Evolutionary conservation across 2,113 vertebrate genomes (phyloP).

Genomic region (Peromyscus leucopus): DNA sequence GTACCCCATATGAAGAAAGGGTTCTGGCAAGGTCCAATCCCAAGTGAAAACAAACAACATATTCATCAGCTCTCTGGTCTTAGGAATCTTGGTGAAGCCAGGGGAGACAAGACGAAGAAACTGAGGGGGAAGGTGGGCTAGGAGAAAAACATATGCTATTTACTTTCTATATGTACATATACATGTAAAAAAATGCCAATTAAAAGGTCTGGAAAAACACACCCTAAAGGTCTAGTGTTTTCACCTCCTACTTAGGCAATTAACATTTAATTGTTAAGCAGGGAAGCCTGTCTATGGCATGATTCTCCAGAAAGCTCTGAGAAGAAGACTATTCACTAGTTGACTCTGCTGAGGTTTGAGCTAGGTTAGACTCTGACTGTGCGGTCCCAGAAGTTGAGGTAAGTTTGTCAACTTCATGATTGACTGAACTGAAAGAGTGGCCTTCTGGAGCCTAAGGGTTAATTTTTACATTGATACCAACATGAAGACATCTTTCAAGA

Average conservation of each 20-base stretch:
- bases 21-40: neutral
- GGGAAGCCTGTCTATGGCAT: neutral
- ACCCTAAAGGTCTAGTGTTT: neutral
- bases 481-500: constrained; percentile 7
- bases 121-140: neutral
- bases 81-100: neutral
- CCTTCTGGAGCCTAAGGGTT: constrained; percentile 5
- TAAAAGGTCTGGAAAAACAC: neutral
- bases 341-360: constrained; percentile 15
- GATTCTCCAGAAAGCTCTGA: neutral
- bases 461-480: constrained; percentile 60
- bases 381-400: neutral
- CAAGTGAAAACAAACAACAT: neutral
- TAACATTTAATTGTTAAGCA: constrained; percentile 54
- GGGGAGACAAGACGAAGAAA: neutral
- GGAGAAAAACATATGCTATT: neutral
- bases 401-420: neutral
- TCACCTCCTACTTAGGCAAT: constrained; percentile 25
- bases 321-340: neutral
- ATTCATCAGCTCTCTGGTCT: neutral
- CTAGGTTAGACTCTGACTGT: neutral
- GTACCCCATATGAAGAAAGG: neutral
- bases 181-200: neutral
- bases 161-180: neutral
- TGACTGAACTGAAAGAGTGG: neutral